These are phyloP conservation scores for Phylloscopus trochilus DNA, from an alignment of 2,113 vertebrate genomes.

Conservation along the genomic window DNA sequence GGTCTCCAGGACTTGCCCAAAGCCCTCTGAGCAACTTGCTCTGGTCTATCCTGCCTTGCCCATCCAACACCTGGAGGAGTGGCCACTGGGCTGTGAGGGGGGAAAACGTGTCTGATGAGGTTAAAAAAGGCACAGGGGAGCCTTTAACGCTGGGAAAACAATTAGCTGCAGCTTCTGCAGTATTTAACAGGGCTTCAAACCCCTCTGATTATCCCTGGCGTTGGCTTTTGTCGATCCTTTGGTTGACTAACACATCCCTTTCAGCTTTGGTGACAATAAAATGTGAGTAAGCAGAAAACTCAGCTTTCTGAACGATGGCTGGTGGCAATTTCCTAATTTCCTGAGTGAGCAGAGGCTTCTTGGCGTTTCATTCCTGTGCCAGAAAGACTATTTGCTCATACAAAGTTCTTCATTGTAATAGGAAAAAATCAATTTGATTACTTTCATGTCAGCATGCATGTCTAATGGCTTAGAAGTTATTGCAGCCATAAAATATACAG, in stretches of 20 bases:
- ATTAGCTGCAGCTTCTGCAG: not conserved
- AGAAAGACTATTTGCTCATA: slow-evolving; percentile 33
- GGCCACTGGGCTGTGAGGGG: not conserved
- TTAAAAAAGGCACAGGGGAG: not conserved
- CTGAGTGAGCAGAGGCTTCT: slow-evolving; percentile 50
- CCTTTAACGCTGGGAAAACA: not conserved
- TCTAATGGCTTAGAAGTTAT: slow-evolving; percentile 55
- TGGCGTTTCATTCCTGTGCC: not conserved
- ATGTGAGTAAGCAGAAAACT: slow-evolving; percentile 70
- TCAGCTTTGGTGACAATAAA: slow-evolving; percentile 70
- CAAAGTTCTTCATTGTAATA: slow-evolving; percentile 46
- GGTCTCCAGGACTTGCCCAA: not conserved
- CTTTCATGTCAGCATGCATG: slow-evolving; percentile 42
- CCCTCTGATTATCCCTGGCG: not conserved
- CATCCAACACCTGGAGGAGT: not conserved
- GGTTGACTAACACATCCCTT: slow-evolving; percentile 10
- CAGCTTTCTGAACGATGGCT: slow-evolving; percentile 64
- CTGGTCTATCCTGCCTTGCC: not conserved
- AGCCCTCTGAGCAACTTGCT: not conserved
- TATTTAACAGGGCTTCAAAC: not conserved
- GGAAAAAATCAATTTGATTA: slow-evolving; percentile 58
- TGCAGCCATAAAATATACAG: slow-evolving; percentile 52
- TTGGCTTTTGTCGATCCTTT: not conserved
- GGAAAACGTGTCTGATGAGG: not conserved
- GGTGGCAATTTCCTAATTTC: slow-evolving; percentile 76